phyloP scores from a whole-genome alignment of 2,888 invertebrate genomes.

The Rugalucina vietnamica region DNA sequence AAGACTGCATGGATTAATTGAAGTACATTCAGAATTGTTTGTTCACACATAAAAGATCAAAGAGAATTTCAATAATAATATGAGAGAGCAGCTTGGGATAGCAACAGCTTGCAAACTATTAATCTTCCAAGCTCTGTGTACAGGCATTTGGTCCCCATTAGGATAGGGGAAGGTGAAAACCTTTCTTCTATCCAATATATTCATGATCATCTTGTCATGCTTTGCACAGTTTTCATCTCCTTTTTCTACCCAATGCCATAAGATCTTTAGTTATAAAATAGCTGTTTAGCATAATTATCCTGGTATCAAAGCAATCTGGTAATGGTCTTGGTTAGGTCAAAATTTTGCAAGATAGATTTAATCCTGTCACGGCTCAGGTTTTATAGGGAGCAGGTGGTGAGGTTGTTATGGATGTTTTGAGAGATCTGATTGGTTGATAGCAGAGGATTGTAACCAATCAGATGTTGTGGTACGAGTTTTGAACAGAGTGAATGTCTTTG shows the following conservation, averaged over 20 bases:
- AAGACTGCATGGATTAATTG: slow-evolving; percentile 27
- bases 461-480: slow-evolving; percentile 56
- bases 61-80: slow-evolving; percentile 38
- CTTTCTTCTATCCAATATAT: too few relatives aligned
- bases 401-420: slow-evolving; percentile 63
- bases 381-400: slow-evolving; percentile 63
- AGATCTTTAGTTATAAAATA: too few relatives aligned
- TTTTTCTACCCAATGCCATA: too few relatives aligned
- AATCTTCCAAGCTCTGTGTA: slow-evolving; percentile 39
- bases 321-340: too few relatives aligned
- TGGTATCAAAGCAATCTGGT: too few relatives aligned
- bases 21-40: slow-evolving; percentile 16
- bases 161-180: background rate
- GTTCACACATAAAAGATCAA: slow-evolving; percentile 31
- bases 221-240: too few relatives aligned
- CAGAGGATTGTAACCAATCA: slow-evolving; percentile 45
- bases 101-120: slow-evolving; percentile 50
- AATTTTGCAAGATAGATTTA: too few relatives aligned
- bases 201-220: too few relatives aligned
- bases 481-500: slow-evolving; percentile 62
- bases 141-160: slow-evolving; percentile 28
- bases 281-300: too few relatives aligned
- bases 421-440: slow-evolving; percentile 49
- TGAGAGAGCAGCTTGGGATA: slow-evolving; percentile 56
- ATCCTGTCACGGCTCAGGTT: too few relatives aligned